Evolutionary conservation across 23 tunicate genomes (phyloP).

Genomic region (Phallusia fumigata): DNA sequence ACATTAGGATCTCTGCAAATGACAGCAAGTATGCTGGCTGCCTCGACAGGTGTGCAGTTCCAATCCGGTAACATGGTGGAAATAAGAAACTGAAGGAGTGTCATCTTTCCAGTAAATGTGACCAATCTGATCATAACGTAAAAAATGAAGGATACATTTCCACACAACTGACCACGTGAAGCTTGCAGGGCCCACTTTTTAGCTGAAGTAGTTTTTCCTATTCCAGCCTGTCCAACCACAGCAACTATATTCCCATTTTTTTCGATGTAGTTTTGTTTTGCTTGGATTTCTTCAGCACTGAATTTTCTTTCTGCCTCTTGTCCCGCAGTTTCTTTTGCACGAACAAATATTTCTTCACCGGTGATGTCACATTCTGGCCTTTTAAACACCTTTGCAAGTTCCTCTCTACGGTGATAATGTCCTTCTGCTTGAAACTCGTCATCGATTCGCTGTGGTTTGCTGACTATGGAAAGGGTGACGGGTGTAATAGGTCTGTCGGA

Average conservation of each 20-base stretch:
- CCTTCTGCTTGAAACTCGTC: not conserved
- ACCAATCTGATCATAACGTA: not conserved
- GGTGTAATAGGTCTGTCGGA: not conserved
- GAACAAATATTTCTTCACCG: not conserved
- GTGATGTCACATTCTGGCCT: not conserved
- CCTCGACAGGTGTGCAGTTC: not conserved
- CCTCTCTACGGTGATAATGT: not conserved
- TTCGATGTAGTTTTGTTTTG: not conserved
- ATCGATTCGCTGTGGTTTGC: not conserved
- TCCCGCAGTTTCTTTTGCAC: not conserved
- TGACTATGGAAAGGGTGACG: not conserved
- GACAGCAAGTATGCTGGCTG: not conserved
- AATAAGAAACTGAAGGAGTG: not conserved
- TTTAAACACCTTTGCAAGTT: not conserved
- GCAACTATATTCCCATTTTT: not conserved
- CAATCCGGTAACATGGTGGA: not conserved
- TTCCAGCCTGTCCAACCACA: not conserved
- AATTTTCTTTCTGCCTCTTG: not conserved
- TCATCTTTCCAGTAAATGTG: not conserved
- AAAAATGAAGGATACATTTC: not conserved
- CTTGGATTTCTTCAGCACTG: not conserved
- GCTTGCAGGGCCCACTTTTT: slow-evolving; percentile 4
- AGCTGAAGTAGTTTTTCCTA: not conserved
- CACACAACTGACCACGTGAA: not conserved
- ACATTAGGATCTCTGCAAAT: not conserved